Conservation (phyloP, 2,888 invertebrate genomes). For the Cactoblastis cactorum region DNA sequence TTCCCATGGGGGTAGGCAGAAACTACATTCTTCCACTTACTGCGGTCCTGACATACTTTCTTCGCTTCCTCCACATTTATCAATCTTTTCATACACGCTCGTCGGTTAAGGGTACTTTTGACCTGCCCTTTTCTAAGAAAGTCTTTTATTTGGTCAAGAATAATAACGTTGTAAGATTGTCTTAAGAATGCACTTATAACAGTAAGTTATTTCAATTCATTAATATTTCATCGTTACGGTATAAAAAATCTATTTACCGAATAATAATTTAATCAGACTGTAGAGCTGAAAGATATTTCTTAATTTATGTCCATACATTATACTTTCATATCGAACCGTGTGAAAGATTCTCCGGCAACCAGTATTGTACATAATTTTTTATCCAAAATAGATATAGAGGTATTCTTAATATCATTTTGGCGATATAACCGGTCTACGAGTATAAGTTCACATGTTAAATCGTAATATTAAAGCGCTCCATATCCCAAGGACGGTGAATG, state of each 20-base stretch:
- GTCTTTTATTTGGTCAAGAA: too few relatives aligned
- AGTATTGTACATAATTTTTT: conserved; percentile 9
- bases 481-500: conserved; percentile 12
- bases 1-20: too few relatives aligned
- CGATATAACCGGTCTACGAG: conserved; percentile 5
- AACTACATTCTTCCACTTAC: too few relatives aligned
- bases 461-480: conserved; percentile 4
- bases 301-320: neutral
- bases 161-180: too few relatives aligned
- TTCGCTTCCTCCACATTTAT: too few relatives aligned
- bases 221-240: too few relatives aligned
- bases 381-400: conserved; percentile 2
- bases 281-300: neutral
- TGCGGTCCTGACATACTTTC: too few relatives aligned
- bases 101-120: too few relatives aligned
- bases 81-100: too few relatives aligned
- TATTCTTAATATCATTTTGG: conserved; percentile 4
- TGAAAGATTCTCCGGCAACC: conserved; percentile 2
- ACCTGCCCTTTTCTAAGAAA: too few relatives aligned
- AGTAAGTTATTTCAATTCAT: too few relatives aligned
- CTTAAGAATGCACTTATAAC: too few relatives aligned
- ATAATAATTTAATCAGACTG: neutral
- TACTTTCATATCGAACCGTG: neutral
- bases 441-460: conserved; percentile 8
- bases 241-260: neutral